phyloP scores from a whole-genome alignment of 92 coral and sea anemone genomes.

The Micromussa lordhowensis region DNA sequence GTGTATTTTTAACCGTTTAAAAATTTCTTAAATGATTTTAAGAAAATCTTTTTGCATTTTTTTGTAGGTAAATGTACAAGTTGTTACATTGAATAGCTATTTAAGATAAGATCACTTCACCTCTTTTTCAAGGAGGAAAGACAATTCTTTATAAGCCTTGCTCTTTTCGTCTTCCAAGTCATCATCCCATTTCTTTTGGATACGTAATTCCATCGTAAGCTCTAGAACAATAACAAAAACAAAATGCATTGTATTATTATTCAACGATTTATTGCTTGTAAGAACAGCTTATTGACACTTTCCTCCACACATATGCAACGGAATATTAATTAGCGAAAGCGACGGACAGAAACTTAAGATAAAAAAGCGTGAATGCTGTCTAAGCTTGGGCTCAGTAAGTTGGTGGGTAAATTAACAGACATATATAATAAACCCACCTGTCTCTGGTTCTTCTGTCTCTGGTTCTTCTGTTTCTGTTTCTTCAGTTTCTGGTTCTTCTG shows the following conservation, averaged over 20 bases:
- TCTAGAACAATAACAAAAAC: background rate
- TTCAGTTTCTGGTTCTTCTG: background rate
- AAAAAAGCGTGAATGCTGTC: too few species aligned
- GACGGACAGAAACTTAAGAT: too few species aligned
- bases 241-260: too few species aligned
- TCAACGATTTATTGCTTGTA: too few species aligned
- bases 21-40: too few species aligned
- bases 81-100: background rate
- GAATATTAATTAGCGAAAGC: too few species aligned
- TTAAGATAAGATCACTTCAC: background rate
- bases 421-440: background rate
- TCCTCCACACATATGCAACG: too few species aligned
- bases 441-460: conserved; percentile 9
- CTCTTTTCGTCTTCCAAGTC: background rate
- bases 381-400: too few species aligned
- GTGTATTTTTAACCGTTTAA: too few species aligned
- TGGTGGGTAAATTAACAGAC: background rate
- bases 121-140: background rate
- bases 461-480: background rate
- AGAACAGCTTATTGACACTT: too few species aligned
- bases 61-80: too few species aligned
- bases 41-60: too few species aligned
- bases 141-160: background rate
- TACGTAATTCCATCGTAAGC: background rate
- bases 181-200: background rate